Evolutionary conservation across 2,888 invertebrate species (phyloP).

Genomic region (Drosophila colorata): DNA sequence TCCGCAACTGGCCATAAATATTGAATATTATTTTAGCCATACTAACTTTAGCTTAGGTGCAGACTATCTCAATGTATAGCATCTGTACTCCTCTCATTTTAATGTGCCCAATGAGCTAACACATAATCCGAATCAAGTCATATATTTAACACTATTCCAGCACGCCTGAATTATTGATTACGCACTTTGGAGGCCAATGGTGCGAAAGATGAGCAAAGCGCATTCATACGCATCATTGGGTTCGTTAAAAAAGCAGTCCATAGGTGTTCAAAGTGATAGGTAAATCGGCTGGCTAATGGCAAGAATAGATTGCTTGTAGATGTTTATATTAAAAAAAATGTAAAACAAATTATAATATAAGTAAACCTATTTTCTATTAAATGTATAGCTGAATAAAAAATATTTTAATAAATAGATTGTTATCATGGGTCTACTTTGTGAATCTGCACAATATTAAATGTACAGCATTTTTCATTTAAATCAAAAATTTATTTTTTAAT

Average conservation of each 20-base stretch:
- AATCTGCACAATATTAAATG: no score
- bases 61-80: not conserved
- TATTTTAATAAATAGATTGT: no score
- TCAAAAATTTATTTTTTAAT: no score
- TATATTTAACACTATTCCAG: constrained; percentile 47
- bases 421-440: no score
- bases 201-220: constrained; percentile 47
- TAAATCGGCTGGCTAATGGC: not conserved
- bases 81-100: not conserved
- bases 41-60: not conserved
- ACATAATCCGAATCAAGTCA: constrained; percentile 37
- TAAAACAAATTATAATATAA: no score
- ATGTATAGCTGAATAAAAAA: not conserved
- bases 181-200: constrained; percentile 40
- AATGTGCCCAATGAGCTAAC: constrained; percentile 2
- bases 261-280: constrained; percentile 14
- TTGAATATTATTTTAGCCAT: not conserved
- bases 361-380: not conserved
- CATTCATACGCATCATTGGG: constrained; percentile 46
- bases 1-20: not conserved
- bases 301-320: not conserved
- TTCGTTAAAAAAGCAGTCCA: constrained; percentile 1
- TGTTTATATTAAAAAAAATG: no score
- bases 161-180: constrained; percentile 52
- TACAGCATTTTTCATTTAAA: not conserved